Base-by-base conservation (phyloP, 2,888 invertebrate species). In the Volucella inflata region DNA sequence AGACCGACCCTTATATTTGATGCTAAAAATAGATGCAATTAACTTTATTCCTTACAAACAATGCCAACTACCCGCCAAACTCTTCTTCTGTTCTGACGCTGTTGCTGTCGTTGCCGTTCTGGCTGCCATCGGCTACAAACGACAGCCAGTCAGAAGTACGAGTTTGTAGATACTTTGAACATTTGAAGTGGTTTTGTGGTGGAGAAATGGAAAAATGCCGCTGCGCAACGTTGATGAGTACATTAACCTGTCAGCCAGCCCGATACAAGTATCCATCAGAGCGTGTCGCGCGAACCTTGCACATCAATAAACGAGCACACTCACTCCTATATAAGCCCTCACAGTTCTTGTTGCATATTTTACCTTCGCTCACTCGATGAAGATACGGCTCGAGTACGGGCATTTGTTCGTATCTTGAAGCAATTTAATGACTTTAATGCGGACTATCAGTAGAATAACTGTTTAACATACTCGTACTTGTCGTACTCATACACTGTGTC, bases 1-100 rank as follows among this genome's bases (percentile, higher is more conserved):
- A 67, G 53, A 50, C 51, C 77, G 74, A 70, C 74, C 74, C 79
- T 70, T 79, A 84, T 65, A 57, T 30, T 6, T 30, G n/a, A 36
- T 51, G 55, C 81, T 85, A 68, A 81, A 85, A 67, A 85, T 85
- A 85, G 85, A 85, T 77, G 81, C 85, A 81, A 85, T 85, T 85
- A 85, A 76, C 76, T 77, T 30, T 30, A 30, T 36, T 55, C 40
- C 57, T 77, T 62, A 21, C 17, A 71, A 65, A 78, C 81, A 85
- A 81, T 85, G 71, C 14, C 68, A 60, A 72, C 72, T 67, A 64
- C 65, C 67, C 30, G 30, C 30, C 30, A 2, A 30, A 30, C 30
- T 30, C 30, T 30, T 30, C 4, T 30, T 30, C 30, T 30, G 30
- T 1, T 30, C 6, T 30, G 30, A 6, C 6, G 30, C 30, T 30